phyloP scores from a whole-genome alignment of 1,140 invertebrate species.

The Tetramorium alpestre region DNA sequence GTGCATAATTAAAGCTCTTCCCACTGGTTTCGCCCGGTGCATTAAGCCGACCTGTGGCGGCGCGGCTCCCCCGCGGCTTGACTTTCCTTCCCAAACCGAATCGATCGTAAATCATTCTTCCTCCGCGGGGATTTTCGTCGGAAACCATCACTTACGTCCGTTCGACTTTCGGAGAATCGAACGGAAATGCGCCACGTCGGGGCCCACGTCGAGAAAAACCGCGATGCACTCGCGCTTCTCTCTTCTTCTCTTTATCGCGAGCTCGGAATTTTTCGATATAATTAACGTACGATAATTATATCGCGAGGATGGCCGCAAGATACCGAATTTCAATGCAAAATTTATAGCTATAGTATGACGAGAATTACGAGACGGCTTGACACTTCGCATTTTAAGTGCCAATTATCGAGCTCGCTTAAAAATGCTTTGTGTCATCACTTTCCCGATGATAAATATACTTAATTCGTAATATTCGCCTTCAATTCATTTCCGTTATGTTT shows the following conservation, averaged over 20 bases:
- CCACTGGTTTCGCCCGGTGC: conserved; percentile 50
- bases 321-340: neutral
- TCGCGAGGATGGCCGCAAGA: too few species aligned
- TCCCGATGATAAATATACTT: neutral
- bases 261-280: neutral
- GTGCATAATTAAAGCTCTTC: conserved; percentile 62
- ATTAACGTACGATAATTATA: neutral
- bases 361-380: neutral
- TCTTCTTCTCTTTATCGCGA: neutral
- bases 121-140: conserved; percentile 60
- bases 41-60: conserved; percentile 45
- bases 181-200: conserved; percentile 38
- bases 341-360: neutral
- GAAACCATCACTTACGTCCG: conserved; percentile 59
- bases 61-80: conserved; percentile 35
- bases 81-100: conserved; percentile 41
- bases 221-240: neutral
- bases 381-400: neutral
- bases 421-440: neutral
- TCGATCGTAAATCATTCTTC: conserved; percentile 59
- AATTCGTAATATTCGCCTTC: neutral
- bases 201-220: conserved; percentile 24
- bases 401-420: neutral
- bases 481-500: neutral
- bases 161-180: conserved; percentile 55